These are phyloP conservation scores for Steatocranus sp. DNA, from an alignment of 2,797 vertebrate species.

Conservation along the genomic window DNA sequence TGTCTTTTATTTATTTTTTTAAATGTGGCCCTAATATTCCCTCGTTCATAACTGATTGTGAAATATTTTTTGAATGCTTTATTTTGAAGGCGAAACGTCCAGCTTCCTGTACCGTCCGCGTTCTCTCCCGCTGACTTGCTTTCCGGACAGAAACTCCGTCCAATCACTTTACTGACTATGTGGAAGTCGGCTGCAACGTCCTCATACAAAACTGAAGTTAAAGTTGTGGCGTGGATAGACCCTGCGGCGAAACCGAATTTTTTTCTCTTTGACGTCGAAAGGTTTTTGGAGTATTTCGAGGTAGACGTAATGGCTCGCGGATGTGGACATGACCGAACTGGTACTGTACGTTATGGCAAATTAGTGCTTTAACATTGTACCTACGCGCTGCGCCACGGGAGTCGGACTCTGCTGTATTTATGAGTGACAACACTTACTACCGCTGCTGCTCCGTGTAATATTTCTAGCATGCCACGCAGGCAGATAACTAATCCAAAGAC, in stretches of 20 bases:
- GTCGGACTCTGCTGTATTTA: background rate
- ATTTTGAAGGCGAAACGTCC: background rate
- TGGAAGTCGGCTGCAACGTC: conserved; percentile 32
- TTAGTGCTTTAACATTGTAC: background rate
- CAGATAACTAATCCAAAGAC: conserved; percentile 33
- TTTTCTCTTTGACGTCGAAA: background rate
- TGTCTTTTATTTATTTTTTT: background rate
- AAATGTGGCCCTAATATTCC: background rate
- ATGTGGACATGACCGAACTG: background rate
- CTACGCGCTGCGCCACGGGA: background rate
- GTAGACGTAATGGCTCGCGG: background rate
- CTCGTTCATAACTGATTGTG: background rate
- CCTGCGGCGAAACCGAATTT: background rate
- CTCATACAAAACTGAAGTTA: conserved; percentile 8
- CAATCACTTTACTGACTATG: conserved; percentile 40
- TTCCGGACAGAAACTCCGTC: background rate
- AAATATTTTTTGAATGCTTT: background rate
- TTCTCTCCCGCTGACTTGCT: background rate
- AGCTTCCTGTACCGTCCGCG: background rate
- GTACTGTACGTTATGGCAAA: background rate
- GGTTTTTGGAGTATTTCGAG: background rate
- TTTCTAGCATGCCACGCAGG: conserved; percentile 71
- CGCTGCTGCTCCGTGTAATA: background rate
- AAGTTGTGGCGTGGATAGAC: background rate
- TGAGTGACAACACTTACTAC: background rate